Evolutionary conservation across 2,888 invertebrate genomes (phyloP), one percentile per base, ranked within the genome.

Genomic region (Metopia argyrocephala): DNA sequence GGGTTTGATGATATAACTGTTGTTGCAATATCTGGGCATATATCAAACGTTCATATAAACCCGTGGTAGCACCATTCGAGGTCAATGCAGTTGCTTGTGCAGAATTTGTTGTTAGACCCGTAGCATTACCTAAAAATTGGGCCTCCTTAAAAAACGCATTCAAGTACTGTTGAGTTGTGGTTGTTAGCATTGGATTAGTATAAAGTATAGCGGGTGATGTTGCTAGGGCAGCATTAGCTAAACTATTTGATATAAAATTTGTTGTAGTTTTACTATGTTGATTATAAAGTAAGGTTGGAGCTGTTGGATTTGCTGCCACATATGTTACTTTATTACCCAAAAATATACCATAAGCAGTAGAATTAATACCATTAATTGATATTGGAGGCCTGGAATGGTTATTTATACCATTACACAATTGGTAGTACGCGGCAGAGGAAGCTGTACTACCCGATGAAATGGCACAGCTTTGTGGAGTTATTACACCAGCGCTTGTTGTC

Each of bases 71-170:
- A 28, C 52, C 59, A 31, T 75, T 85, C 2, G 83, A 82, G 0
- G 80, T 79, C 1, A 80, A 64, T 9, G 68, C 54, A 9, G 82
- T 61, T 6, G 78, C 54, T 23, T 80, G 78, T 9, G 82, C 25
- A 9, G 80, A 71, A 46, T 78, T 82, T 12, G 82, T 38, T 2
- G 83, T 74, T 18, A 74, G 59, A 0, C 79, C 64, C 0, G 84
- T 82, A n/a, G n/a, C n/a, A n/a, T n/a, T n/a, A 38, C 80, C 78
- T 23, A 84, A 15, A 28, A 84, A 85, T 25, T 86, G 85, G 0
- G 85, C 84, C 50, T 86, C 86, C 25, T 85, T 85, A n/a, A 85
- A 84, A 50, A 85, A 84, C 0, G 85, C 82, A 61, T 85, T 86
- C 18, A 86, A 69, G 66, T 85, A 86, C 46, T 86, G 85, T 57